phyloP scores from a whole-genome alignment of 2,113 vertebrate species.

The Gallinago undulata region DNA sequence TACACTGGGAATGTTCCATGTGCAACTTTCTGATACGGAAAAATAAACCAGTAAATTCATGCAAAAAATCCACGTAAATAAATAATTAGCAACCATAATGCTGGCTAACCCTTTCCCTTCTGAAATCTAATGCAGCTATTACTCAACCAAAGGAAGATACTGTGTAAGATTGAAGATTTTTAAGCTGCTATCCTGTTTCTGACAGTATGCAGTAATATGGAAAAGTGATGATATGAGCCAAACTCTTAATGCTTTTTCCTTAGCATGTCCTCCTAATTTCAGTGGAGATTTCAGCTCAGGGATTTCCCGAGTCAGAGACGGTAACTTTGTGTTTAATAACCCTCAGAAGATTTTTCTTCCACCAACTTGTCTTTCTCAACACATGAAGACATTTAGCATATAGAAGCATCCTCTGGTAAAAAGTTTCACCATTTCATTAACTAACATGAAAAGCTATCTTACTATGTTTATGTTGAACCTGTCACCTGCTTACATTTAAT shows the following conservation, averaged over 20 bases:
- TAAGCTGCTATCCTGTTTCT: not conserved
- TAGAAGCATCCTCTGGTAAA: not conserved
- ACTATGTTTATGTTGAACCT: not conserved
- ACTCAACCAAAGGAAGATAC: not conserved
- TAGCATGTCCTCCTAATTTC: not conserved
- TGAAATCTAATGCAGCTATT: not conserved
- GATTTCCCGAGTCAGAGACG: not conserved
- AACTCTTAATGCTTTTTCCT: not conserved
- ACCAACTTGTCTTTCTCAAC: not conserved
- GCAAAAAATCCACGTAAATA: not conserved
- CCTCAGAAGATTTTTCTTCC: not conserved
- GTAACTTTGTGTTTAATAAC: conserved; percentile 13
- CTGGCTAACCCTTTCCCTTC: not conserved
- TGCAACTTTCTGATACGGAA: not conserved
- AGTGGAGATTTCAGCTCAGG: not conserved
- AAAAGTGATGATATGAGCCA: not conserved
- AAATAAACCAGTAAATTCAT: not conserved
- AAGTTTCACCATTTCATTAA: not conserved
- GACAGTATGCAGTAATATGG: not conserved
- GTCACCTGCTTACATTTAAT: not conserved
- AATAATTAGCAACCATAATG: not conserved
- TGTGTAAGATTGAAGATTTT: not conserved
- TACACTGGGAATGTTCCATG: not conserved
- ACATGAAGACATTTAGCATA: not conserved
- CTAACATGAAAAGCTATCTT: not conserved